A percentile compares a stretch with the other conserved stretches of the same genome.
These are phyloP conservation scores for Sarcophaga carnaria DNA, from an alignment of 2,888 invertebrate genomes.

Conservation along the genomic window DNA sequence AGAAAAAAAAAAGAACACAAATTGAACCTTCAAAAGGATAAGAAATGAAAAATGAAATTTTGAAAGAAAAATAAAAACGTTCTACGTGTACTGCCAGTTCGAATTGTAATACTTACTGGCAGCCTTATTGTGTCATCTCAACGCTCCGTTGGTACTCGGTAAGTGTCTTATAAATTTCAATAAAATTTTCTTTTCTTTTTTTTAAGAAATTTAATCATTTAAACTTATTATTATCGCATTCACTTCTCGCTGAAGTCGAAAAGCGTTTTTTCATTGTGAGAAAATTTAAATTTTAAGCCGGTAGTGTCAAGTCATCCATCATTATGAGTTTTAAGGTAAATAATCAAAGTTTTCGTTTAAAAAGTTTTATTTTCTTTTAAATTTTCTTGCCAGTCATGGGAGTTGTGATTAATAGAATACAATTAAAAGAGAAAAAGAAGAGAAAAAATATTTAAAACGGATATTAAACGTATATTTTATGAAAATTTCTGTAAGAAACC, in stretches of 20 bases:
- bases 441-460: too few relatives aligned
- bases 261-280: not conserved
- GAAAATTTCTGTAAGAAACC: too few relatives aligned
- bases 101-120: not conserved
- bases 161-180: slow-evolving; percentile 1
- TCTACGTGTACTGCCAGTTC: not conserved
- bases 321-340: slow-evolving; percentile 15
- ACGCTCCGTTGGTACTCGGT: not conserved
- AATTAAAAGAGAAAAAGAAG: too few relatives aligned
- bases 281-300: not conserved
- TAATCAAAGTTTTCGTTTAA: slow-evolving; percentile 14
- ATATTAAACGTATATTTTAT: too few relatives aligned
- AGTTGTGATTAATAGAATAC: not conserved
- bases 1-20: slow-evolving; percentile 3
- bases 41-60: not conserved
- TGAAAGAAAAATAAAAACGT: slow-evolving; percentile 4
- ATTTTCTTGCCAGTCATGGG: not conserved
- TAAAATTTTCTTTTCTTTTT: not conserved
- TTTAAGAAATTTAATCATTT: slow-evolving; percentile 9
- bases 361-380: not conserved
- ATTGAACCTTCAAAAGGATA: not conserved
- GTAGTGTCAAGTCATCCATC: slow-evolving; percentile 13
- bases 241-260: not conserved
- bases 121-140: not conserved
- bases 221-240: slow-evolving; percentile 4